Evolutionary conservation across 2,113 vertebrate species (phyloP).

Genomic region (Microtus montanus): DNA sequence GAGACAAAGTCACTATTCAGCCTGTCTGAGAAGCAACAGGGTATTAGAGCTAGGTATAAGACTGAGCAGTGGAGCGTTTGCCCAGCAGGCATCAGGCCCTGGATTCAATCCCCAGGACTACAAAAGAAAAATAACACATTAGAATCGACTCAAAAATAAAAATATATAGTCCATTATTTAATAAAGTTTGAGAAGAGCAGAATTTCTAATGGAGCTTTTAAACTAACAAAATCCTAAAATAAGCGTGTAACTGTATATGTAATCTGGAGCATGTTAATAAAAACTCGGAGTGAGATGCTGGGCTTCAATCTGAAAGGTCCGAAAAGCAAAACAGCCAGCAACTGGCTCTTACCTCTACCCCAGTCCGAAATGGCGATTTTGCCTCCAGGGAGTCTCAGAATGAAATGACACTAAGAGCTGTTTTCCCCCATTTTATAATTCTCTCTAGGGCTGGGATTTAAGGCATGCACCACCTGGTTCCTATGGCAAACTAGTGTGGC

Average conservation of each 20-base stretch:
- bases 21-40: background rate
- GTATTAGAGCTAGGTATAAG: background rate
- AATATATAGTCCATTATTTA: background rate
- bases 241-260: background rate
- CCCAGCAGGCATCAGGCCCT: background rate
- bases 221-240: slow-evolving; percentile 1
- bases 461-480: too few relatives aligned
- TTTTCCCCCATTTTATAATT: too few relatives aligned
- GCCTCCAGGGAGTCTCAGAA: too few relatives aligned
- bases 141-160: slow-evolving; percentile 3
- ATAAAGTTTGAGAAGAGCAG: background rate
- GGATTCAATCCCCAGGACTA: background rate
- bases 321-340: too few relatives aligned
- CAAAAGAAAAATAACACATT: background rate
- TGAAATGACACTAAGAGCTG: too few relatives aligned
- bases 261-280: background rate
- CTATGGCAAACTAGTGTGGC: too few relatives aligned
- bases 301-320: too few relatives aligned
- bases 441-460: too few relatives aligned
- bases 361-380: too few relatives aligned
- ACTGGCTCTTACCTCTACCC: too few relatives aligned
- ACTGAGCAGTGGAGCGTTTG: background rate
- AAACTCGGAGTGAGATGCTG: too few relatives aligned
- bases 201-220: slow-evolving; percentile 7
- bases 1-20: slow-evolving; percentile 6